Percentiles rank a stretch among this genome's conserved stretches.
phyloP scores from a whole-genome alignment of 2,113 vertebrate species.

The Clarias batrachus region DNA sequence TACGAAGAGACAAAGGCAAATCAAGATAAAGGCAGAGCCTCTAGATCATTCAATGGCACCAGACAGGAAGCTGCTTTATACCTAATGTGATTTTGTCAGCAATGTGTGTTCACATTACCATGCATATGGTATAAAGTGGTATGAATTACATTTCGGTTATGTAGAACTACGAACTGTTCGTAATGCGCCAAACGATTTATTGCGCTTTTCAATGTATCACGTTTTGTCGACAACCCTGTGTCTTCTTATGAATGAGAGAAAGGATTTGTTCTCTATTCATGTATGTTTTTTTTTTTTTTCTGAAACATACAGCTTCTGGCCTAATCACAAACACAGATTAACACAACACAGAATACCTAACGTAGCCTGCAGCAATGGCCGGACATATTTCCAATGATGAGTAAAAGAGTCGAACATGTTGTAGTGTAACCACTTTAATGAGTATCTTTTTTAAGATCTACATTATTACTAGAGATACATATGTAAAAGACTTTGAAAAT shows the following conservation, averaged over 20 bases:
- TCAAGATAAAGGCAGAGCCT: conserved; percentile 17
- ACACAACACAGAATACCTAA: not conserved
- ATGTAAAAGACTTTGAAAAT: not conserved
- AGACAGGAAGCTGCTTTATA: conserved; percentile 34
- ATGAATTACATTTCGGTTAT: conserved; percentile 28
- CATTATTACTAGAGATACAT: not conserved
- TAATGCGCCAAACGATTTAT: not conserved
- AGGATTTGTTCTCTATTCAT: not conserved
- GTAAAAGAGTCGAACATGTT: not conserved
- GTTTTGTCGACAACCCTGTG: not conserved
- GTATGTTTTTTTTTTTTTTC: not conserved
- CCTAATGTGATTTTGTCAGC: conserved; percentile 15
- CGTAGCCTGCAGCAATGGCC: not conserved
- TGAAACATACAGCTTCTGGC: not conserved
- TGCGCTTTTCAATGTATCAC: not conserved
- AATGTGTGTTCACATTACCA: conserved; percentile 28
- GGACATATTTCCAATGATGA: not conserved
- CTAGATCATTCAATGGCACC: conserved; percentile 17
- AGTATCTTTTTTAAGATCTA: not conserved
- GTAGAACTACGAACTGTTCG: conserved; percentile 4
- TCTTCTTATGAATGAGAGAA: not conserved
- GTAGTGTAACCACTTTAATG: not conserved
- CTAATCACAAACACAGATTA: not conserved
- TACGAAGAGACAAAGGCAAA: conserved; percentile 24
- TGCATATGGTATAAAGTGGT: conserved; percentile 5